Conservation (phyloP, 2,113 vertebrate genomes). For the Phyllostomus hastatus region DNA sequence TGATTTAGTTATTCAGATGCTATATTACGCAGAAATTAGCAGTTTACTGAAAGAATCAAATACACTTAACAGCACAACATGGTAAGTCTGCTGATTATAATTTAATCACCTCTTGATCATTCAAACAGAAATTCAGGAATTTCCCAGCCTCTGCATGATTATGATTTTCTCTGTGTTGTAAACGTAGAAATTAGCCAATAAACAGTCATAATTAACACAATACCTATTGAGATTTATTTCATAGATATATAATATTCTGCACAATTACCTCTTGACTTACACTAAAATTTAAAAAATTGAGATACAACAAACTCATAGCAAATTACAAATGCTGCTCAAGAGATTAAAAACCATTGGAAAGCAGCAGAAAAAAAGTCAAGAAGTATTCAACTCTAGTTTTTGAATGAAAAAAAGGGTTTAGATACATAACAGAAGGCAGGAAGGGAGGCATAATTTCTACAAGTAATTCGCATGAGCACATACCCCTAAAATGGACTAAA, state of each 20-base stretch:
- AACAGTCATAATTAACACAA: neutral
- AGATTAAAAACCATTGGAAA: neutral
- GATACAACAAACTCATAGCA: constrained; percentile 11
- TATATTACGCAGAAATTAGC: neutral
- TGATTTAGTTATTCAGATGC: neutral
- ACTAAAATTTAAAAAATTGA: neutral
- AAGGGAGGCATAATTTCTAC: neutral
- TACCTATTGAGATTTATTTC: neutral
- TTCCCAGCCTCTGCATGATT: neutral
- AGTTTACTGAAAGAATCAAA: neutral
- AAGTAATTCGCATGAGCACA: constrained; percentile 22
- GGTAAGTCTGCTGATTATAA: neutral
- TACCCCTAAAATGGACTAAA: constrained; percentile 8
- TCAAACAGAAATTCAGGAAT: constrained; percentile 17
- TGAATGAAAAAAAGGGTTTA: neutral
- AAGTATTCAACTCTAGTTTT: neutral
- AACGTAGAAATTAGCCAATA: neutral
- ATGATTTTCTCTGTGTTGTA: neutral
- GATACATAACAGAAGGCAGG: neutral
- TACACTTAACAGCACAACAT: neutral
- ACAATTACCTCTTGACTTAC: neutral
- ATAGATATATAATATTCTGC: neutral
- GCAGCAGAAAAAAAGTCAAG: constrained; percentile 4
- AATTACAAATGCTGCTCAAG: neutral
- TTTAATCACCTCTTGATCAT: neutral